These are phyloP conservation scores for Drosophila kuntzei DNA, from an alignment of 2,888 invertebrate genomes.

Conservation along the genomic window DNA sequence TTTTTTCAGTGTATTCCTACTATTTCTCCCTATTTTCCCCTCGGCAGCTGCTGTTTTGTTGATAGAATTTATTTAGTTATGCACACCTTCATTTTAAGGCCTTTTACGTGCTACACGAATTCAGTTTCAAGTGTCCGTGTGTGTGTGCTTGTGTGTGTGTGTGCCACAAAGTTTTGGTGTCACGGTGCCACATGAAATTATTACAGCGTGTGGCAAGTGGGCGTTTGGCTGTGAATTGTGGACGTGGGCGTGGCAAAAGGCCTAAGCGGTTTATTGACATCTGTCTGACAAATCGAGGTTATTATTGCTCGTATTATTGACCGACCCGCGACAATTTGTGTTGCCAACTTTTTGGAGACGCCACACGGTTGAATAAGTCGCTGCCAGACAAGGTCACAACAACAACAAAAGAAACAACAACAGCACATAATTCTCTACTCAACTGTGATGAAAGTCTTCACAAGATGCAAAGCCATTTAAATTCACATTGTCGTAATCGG, in stretches of 20 bases:
- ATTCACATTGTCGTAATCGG: conserved; percentile 3
- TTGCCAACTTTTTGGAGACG: conserved; percentile 11
- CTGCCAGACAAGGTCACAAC: conserved; percentile 21
- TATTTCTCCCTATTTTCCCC: neutral
- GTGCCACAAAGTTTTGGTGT: conserved; percentile 46
- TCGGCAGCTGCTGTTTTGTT: conserved; percentile 55
- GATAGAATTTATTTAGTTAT: conserved; percentile 81
- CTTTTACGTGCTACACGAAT: conserved; percentile 75
- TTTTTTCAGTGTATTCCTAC: no score
- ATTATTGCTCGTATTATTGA: conserved; percentile 27
- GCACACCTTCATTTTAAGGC: conserved; percentile 79
- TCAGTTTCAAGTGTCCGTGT: conserved; percentile 52
- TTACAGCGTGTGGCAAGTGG: conserved; percentile 18
- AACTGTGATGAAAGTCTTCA: neutral
- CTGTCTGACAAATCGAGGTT: conserved; percentile 34
- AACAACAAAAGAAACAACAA: neutral
- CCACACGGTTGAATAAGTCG: conserved; percentile 2
- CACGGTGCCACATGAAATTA: conserved; percentile 43
- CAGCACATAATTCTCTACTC: neutral
- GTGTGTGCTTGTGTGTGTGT: conserved; percentile 22
- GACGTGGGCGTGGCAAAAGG: conserved; percentile 21
- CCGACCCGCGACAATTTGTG: neutral
- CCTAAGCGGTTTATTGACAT: conserved; percentile 47
- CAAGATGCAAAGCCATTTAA: neutral
- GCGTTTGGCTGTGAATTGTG: conserved; percentile 12